Evolutionary conservation across 2,888 invertebrate species (phyloP).

Genomic region (Xanthia icteritia): DNA sequence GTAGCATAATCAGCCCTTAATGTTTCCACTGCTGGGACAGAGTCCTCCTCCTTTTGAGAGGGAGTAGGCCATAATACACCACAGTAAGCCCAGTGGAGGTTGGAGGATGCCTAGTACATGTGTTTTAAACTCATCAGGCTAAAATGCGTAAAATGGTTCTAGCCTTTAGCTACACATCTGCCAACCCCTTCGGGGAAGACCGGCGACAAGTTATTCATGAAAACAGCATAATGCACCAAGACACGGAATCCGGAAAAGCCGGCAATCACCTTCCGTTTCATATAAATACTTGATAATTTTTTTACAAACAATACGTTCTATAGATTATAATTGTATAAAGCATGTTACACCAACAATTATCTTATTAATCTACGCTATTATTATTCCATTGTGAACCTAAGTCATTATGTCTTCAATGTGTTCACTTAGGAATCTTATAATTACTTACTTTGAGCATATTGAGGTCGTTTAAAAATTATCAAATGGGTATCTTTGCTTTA

Average conservation of each 20-base stretch:
- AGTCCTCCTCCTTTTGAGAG: too few relatives aligned
- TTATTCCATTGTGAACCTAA: slow-evolving; percentile 25
- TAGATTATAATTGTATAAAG: slow-evolving; percentile 13
- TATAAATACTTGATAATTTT: too few relatives aligned
- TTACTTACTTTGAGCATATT: slow-evolving; percentile 38
- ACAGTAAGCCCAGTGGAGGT: too few relatives aligned
- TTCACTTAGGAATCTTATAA: slow-evolving; percentile 38
- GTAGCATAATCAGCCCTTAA: too few relatives aligned
- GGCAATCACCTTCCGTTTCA: slow-evolving; percentile 26
- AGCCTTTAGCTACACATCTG: not conserved
- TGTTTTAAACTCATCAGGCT: not conserved
- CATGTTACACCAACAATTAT: slow-evolving; percentile 34
- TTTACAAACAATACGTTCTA: too few relatives aligned
- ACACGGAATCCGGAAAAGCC: slow-evolving; percentile 16
- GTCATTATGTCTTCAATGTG: slow-evolving; percentile 26
- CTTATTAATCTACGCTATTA: slow-evolving; percentile 25
- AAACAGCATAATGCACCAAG: slow-evolving; percentile 5
- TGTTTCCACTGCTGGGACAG: too few relatives aligned
- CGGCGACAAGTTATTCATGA: not conserved
- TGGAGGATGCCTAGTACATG: too few relatives aligned
- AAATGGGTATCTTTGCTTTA: not conserved
- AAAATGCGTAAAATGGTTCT: not conserved
- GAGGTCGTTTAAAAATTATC: slow-evolving; percentile 38
- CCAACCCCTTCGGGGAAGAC: not conserved
- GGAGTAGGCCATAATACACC: too few relatives aligned